Conservation (phyloP, 1,140 invertebrate genomes). For the Drosophila eugracilis region DNA sequence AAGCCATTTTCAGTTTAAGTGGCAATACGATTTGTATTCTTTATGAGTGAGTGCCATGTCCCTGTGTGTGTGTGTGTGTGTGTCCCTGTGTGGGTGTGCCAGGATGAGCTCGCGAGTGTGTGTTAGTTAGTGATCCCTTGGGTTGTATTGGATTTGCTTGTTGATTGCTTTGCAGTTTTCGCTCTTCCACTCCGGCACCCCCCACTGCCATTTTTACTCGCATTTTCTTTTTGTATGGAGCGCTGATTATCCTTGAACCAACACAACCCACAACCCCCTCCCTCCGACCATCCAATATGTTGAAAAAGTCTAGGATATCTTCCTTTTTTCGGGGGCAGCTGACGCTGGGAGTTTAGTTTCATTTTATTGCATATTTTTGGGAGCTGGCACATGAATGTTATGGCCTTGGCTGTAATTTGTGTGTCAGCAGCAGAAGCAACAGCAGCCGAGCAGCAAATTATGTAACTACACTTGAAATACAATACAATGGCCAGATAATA, state of each 20-base stretch:
- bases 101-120: constrained; percentile 7
- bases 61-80: constrained; percentile 20
- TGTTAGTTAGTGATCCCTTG: constrained; percentile 73
- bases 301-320: constrained; percentile 4
- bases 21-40: constrained; percentile 81
- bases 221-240: constrained; percentile 42
- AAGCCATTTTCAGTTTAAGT: constrained; percentile 79
- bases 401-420: constrained; percentile 74
- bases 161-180: constrained; percentile 76
- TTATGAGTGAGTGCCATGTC: constrained; percentile 62
- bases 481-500: constrained; percentile 71
- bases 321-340: constrained; percentile 46
- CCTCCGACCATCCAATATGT: background rate
- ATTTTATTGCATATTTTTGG: constrained; percentile 78
- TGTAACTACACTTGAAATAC: constrained; percentile 77
- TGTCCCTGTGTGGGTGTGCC: constrained; percentile 3
- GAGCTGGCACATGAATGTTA: constrained; percentile 70
- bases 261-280: background rate
- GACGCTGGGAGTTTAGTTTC: constrained; percentile 60
- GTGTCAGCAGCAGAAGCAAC: constrained; percentile 58
- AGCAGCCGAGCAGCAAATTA: constrained; percentile 71
- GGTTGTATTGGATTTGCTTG: constrained; percentile 77
- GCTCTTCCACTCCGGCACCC: constrained; percentile 1
- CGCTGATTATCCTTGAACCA: constrained; percentile 46
- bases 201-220: constrained; percentile 15